A percentile compares a stretch with the other conserved stretches of the same genome.
Evolutionary conservation across 2,888 invertebrate species (phyloP).

Genomic region (Stenchaetothrips biformis): DNA sequence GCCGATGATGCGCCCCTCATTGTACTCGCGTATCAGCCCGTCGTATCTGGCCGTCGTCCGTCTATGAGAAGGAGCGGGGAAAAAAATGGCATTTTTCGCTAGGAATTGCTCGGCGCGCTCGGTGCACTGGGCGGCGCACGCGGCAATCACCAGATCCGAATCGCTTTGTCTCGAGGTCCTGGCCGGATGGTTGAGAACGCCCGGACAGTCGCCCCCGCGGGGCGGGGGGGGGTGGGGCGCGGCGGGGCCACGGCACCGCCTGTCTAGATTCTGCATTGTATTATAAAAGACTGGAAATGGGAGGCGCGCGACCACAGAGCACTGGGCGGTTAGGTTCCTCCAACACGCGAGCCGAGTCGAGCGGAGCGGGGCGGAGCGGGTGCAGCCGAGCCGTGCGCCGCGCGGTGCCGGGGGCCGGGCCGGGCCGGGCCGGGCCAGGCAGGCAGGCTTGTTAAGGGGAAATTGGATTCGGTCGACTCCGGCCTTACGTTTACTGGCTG

Average conservation of each 20-base stretch:
- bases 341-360: background rate
- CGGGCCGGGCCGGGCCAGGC: background rate
- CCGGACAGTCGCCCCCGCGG: background rate
- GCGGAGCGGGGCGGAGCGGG: background rate
- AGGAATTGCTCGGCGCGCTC: background rate
- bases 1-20: background rate
- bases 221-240: background rate
- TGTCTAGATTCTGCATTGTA: constrained; percentile 23
- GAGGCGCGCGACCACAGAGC: constrained; percentile 19
- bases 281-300: constrained; percentile 22
- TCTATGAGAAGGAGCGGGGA: background rate
- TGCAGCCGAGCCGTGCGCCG: background rate
- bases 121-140: background rate
- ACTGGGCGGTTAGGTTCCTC: constrained; percentile 19
- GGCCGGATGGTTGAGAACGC: background rate
- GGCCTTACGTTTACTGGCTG: background rate
- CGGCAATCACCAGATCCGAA: background rate
- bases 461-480: constrained; percentile 14
- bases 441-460: constrained; percentile 16
- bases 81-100: background rate
- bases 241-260: background rate
- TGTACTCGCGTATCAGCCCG: background rate
- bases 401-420: background rate
- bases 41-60: background rate
- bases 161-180: background rate